Base-by-base conservation (phyloP, 2,888 invertebrate genomes). In the Rotaria socialis region DNA sequence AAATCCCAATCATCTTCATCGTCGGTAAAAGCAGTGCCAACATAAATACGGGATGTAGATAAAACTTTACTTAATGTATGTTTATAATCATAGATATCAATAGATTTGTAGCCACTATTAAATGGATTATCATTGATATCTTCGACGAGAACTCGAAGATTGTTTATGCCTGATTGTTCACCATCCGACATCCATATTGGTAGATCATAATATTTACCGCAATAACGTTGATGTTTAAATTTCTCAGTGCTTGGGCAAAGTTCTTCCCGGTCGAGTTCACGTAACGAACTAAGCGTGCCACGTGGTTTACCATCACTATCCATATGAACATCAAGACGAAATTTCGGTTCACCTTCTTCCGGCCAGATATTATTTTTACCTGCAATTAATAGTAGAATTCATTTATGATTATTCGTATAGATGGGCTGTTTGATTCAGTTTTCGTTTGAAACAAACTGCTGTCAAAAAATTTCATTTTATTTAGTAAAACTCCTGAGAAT, bases 1-100 rank as follows among this genome's bases (percentile, higher is more conserved):
- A 97, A 92, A 92, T 99, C 99, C 98, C 98, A 99, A 91, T 99
- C 99, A 91, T 99, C 99, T 88, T 95, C 92, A 92, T 99, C 99
- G 90, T 96, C 96, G 0, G 98, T 97, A 91, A 97, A 97, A 14
- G 98, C 98, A 88, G 96, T 93, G 58, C 97, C 97, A 88, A 98
- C 95, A 84, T 75, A 86, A n/a, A 80, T 41, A 24, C 43, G 22
- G 10, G 41, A 14, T 24, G 75, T n/a, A 16, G 50, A 27, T 27
- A 85, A 84, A 27, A 58, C 27, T 35, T 52, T 85, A 24, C 43
- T 85, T 50, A 94, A 94, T 88, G 74, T 93, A 87, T 95, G 93
- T 94, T 93, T 94, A 90, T 98, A 99, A 92, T 96, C 97, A 92
- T 98, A 98, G 4, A 97, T 96, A 90, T 96, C 95, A 89, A 99